Conservation (phyloP, 2,888 invertebrate species). For the Torymus tubicola region DNA sequence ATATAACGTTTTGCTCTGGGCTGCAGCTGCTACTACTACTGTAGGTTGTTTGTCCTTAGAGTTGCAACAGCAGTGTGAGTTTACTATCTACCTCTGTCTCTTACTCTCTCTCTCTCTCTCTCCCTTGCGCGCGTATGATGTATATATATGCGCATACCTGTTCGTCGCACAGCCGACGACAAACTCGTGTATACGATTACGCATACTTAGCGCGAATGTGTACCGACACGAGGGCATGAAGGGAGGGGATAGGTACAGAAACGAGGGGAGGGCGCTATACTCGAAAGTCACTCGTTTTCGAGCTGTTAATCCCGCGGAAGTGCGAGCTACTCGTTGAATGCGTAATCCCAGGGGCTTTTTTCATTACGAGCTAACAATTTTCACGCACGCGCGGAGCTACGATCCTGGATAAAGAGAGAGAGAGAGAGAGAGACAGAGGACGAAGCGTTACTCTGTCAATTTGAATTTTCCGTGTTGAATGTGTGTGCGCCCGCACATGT, state of each 20-base stretch:
- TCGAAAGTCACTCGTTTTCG: conserved; percentile 30
- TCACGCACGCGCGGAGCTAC: not conserved
- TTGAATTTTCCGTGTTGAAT: not conserved
- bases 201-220: conserved; percentile 1
- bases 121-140: not conserved
- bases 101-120: not conserved
- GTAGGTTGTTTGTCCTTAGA: too few relatives aligned
- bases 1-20: too few relatives aligned
- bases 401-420: too few relatives aligned
- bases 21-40: too few relatives aligned
- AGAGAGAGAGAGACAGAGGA: not conserved
- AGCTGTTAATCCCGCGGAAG: conserved; percentile 2
- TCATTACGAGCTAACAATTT: conserved; percentile 11
- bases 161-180: not conserved
- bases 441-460: not conserved
- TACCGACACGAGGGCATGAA: too few relatives aligned
- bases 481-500: too few relatives aligned
- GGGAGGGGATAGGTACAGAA: too few relatives aligned
- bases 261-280: too few relatives aligned
- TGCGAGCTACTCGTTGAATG: not conserved
- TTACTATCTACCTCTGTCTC: not conserved
- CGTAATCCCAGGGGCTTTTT: conserved; percentile 10
- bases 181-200: not conserved
- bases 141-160: not conserved
- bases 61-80: too few relatives aligned